These are phyloP conservation scores for Shinisaurus crocodilurus DNA, from an alignment of 2,113 vertebrate genomes.

Conservation along the genomic window DNA sequence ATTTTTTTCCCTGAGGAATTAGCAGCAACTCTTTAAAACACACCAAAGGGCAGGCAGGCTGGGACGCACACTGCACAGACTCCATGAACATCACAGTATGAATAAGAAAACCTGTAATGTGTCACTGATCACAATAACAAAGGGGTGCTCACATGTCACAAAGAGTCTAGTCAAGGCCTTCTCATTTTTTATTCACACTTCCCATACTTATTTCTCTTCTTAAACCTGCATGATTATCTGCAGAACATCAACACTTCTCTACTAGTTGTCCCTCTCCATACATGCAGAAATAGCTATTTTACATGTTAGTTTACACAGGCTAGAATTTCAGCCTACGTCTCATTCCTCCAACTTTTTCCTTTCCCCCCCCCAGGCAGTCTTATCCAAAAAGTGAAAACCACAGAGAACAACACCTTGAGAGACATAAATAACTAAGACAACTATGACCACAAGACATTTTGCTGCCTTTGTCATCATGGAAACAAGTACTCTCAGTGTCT, in stretches of 20 bases:
- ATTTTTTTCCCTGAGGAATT: constrained; percentile 49
- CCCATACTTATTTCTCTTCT: background rate
- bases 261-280: background rate
- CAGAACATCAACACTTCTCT: constrained; percentile 29
- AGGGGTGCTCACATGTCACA: constrained; percentile 15
- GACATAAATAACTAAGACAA: constrained; percentile 74
- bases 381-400: constrained; percentile 71
- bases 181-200: background rate
- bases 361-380: constrained; percentile 44
- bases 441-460: constrained; percentile 66
- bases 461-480: constrained; percentile 65
- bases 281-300: constrained; percentile 46
- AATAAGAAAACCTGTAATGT: background rate
- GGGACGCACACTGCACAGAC: constrained; percentile 34
- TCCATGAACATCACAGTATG: constrained; percentile 26
- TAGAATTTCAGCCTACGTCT: constrained; percentile 25
- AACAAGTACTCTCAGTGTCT: constrained; percentile 46
- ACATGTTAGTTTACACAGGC: constrained; percentile 58
- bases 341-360: background rate
- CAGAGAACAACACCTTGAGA: constrained; percentile 72
- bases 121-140: background rate
- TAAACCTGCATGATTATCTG: background rate
- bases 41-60: constrained; percentile 33
- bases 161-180: background rate
- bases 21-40: constrained; percentile 42